Evolutionary conservation across 2,797 vertebrate species (phyloP), one percentile per base, ranked within the genome.

Genomic region (Acanthornis magna): DNA sequence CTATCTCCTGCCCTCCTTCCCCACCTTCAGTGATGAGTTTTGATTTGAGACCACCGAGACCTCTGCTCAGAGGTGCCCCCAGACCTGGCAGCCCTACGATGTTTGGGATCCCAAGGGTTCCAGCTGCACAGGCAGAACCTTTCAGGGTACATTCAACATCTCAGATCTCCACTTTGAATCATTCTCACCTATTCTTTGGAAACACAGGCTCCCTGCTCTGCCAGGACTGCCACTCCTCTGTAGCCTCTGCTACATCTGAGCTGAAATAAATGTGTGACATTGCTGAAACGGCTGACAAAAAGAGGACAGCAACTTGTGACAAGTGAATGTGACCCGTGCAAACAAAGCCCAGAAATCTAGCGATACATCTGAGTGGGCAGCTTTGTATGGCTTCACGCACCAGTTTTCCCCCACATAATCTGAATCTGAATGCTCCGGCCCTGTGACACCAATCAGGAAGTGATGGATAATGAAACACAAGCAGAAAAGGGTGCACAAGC

Each of bases 321-420:
- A 79, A 85, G 75, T 34, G 54, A 93, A 87, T 15, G 58, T 66
- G 89, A 89, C 63, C 51, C 2, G 3, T 29, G 78, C 34, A 65
- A 86, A 89, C 77, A 74, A 88, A 95, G 71, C 58, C 67, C 85
- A 87, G 74, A 72, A 92, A 84, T 43, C 57, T 10, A 66, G 47
- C 0, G 3, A 47, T 34, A 16, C 36, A 29, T 45, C 62, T 53
- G 63, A 73, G 83, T 19, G 71, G 71, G 58, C 8, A 77, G 40
- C 38, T 80, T 58, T 83, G 76, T 55, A 17, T 0, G 30, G 38
- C 45, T 81, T 47, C 38, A 16, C 3, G 55, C 13, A 8, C 21
- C 42, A 45, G 34, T 50, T 58, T 88, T 22, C 66, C 72, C 43
- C 71, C 43, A 38, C 51, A 18, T 27, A 42, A 87, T 75, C 83